Conservation (phyloP, 2,888 invertebrate genomes). For the Netelia melanura region DNA sequence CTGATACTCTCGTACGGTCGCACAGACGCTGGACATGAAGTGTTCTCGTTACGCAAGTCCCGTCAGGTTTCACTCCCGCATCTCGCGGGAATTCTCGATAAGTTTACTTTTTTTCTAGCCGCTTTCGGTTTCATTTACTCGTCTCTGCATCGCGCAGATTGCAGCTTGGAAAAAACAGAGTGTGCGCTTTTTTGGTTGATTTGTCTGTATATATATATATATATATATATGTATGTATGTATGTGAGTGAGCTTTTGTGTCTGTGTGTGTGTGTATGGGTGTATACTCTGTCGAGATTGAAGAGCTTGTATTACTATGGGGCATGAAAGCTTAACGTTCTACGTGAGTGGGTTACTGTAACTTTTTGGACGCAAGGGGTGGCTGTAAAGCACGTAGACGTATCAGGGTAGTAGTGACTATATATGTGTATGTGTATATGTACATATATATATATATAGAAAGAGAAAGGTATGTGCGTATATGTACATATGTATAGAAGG, state of each 20-base stretch:
- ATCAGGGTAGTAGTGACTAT: constrained; percentile 32
- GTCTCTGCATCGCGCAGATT: constrained; percentile 50
- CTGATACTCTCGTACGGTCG: constrained; percentile 6
- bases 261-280: constrained; percentile 8
- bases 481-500: constrained; percentile 54
- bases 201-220: constrained; percentile 11
- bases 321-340: constrained; percentile 63
- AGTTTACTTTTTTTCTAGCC: constrained; percentile 16
- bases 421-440: constrained; percentile 34
- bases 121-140: constrained; percentile 47
- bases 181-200: constrained; percentile 11
- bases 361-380: constrained; percentile 21
- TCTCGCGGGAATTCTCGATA: constrained; percentile 42
- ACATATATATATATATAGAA: constrained; percentile 36
- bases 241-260: neutral
- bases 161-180: constrained; percentile 16
- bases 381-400: constrained; percentile 38
- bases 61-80: neutral
- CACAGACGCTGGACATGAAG: constrained; percentile 41
- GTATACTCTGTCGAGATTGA: constrained; percentile 55
- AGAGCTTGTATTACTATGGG: constrained; percentile 58
- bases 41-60: constrained; percentile 49
- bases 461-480: constrained; percentile 41
- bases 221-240: neutral
- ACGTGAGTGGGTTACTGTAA: constrained; percentile 62